A percentile compares a stretch with the other conserved stretches of the same genome.
Evolutionary conservation across 2,888 invertebrate genomes (phyloP).

Genomic region (Idaea straminata): DNA sequence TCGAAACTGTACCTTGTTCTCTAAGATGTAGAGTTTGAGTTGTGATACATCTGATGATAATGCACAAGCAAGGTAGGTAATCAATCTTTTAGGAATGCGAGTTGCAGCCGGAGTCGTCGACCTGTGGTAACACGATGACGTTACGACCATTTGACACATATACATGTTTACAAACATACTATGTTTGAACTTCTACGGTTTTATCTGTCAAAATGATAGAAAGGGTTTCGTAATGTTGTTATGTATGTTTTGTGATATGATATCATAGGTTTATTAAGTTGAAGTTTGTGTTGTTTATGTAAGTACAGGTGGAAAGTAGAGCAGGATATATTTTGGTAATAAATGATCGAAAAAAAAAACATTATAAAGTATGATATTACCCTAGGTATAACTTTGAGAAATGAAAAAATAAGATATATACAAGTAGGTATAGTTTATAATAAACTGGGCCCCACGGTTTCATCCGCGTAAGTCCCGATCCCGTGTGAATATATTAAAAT

Average conservation of each 20-base stretch:
- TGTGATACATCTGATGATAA: not conserved
- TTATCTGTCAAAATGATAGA: conserved; percentile 1
- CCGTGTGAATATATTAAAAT: too few relatives aligned
- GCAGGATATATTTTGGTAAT: too few relatives aligned
- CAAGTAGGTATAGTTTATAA: too few relatives aligned
- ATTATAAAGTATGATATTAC: too few relatives aligned
- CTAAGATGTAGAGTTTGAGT: not conserved
- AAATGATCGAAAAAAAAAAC: too few relatives aligned
- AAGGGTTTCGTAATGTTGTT: conserved; percentile 2
- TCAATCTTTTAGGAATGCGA: conserved; percentile 33
- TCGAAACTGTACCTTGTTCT: not conserved
- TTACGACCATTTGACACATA: conserved; percentile 1
- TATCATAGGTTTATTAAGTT: not conserved
- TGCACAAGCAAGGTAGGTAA: conserved; percentile 18
- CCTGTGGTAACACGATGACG: conserved; percentile 21
- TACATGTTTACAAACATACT: conserved; percentile 2
- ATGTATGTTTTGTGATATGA: not conserved
- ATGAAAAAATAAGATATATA: too few relatives aligned
- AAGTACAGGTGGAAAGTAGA: too few relatives aligned
- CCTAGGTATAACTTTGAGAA: too few relatives aligned
- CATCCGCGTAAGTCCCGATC: too few relatives aligned
- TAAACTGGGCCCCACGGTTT: too few relatives aligned
- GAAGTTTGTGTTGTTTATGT: not conserved
- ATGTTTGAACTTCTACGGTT: not conserved
- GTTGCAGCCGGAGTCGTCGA: conserved; percentile 29